These are phyloP conservation scores for Aphelocoma coerulescens DNA, from an alignment of 2,113 vertebrate genomes.

Conservation along the genomic window DNA sequence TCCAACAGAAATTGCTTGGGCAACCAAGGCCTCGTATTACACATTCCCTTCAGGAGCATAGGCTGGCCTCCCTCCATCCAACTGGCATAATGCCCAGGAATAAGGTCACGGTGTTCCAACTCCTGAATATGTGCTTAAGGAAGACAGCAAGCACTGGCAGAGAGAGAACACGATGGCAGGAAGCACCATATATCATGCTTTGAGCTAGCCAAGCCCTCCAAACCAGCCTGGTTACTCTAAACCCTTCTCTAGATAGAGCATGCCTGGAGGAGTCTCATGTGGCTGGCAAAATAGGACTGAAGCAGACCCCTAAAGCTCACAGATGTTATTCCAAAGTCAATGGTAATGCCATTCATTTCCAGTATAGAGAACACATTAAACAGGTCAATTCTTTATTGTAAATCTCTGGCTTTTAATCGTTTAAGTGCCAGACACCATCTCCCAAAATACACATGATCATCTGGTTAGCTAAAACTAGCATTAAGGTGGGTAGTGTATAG, in stretches of 20 bases:
- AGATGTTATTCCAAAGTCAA: neutral
- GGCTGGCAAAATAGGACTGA: neutral
- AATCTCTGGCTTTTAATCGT: neutral
- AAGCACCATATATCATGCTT: neutral
- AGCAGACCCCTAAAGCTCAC: neutral
- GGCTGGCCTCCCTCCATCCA: slow-evolving; percentile 7
- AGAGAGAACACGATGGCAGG: neutral
- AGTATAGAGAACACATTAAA: neutral
- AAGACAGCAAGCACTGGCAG: slow-evolving; percentile 35
- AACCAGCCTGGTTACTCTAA: neutral
- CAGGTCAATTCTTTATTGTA: neutral
- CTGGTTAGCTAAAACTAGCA: slow-evolving; percentile 31
- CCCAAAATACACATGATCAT: slow-evolving; percentile 31
- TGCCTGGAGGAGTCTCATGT: neutral
- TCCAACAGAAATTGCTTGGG: slow-evolving; percentile 41
- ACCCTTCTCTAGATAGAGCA: neutral
- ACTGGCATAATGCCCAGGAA: neutral
- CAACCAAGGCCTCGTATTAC: neutral
- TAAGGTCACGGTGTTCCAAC: slow-evolving; percentile 16
- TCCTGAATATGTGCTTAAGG: neutral
- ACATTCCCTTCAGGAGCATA: neutral
- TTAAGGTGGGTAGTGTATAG: slow-evolving; percentile 28
- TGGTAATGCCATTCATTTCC: neutral
- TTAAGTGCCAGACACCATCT: slow-evolving; percentile 26
- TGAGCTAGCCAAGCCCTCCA: neutral